A percentile compares a stretch with the other conserved stretches of the same genome.
Evolutionary conservation across 2,113 vertebrate genomes (phyloP).

Genomic region (Rousettus leschenaultii): DNA sequence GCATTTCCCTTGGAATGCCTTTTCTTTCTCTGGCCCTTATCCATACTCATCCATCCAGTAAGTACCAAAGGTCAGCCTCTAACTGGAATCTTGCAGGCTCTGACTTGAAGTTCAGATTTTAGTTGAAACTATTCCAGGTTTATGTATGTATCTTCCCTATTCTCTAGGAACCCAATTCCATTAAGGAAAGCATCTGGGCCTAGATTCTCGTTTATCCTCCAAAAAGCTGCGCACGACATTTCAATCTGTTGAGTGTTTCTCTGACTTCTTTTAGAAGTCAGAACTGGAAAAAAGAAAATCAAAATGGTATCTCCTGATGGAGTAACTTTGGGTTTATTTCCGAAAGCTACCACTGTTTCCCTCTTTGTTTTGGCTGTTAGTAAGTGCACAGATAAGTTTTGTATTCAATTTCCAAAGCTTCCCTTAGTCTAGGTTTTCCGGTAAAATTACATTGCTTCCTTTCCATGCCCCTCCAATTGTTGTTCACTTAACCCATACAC

Average conservation of each 20-base stretch:
- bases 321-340: background rate
- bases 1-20: background rate
- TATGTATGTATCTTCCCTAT: background rate
- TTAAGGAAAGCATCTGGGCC: background rate
- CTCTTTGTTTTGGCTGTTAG: background rate
- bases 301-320: background rate
- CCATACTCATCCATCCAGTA: background rate
- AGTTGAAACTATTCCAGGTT: background rate
- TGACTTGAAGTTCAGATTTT: background rate
- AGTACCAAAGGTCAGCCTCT: background rate
- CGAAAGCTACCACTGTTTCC: background rate
- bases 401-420: background rate
- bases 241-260: background rate
- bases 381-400: background rate
- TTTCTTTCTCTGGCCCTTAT: background rate
- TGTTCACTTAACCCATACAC: background rate
- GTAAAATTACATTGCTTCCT: background rate
- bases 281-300: background rate
- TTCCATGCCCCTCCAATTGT: background rate
- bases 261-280: constrained; percentile 18
- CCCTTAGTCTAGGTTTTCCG: background rate
- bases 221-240: background rate
- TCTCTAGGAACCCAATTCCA: background rate
- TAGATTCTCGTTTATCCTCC: background rate
- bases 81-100: background rate